phyloP scores from a whole-genome alignment of 1,140 invertebrate genomes.

The Dinothrombium tinctorium region DNA sequence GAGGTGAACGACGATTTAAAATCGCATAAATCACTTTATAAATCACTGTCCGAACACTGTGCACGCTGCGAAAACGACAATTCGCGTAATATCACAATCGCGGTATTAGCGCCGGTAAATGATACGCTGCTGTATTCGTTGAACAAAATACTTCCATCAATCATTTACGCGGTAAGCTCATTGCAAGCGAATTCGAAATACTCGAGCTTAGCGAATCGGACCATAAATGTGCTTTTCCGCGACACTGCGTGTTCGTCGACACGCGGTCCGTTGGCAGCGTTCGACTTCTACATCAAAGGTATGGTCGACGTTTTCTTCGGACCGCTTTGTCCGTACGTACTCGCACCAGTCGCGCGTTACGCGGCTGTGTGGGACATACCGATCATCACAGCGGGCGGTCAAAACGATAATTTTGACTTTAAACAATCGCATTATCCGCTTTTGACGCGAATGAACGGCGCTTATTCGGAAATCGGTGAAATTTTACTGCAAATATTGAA shows the following conservation, averaged over 20 bases:
- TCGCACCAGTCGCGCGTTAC: conserved; percentile 68
- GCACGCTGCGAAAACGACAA: neutral
- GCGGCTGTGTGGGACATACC: conserved; percentile 66
- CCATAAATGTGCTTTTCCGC: conserved; percentile 35
- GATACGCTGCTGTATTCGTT: conserved; percentile 36
- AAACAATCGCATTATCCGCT: conserved; percentile 39
- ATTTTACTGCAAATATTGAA: conserved; percentile 33
- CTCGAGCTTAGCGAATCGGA: conserved; percentile 23
- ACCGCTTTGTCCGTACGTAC: conserved; percentile 67
- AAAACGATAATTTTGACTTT: conserved; percentile 48
- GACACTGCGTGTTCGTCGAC: conserved; percentile 56
- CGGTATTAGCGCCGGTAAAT: conserved; percentile 39
- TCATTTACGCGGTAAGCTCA: conserved; percentile 38
- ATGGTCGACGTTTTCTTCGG: conserved; percentile 59
- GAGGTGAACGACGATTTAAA: too few relatives aligned
- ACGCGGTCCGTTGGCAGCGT: conserved; percentile 45
- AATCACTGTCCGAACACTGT: too few relatives aligned
- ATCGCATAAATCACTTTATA: too few relatives aligned
- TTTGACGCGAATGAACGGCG: conserved; percentile 61
- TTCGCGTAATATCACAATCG: conserved; percentile 21
- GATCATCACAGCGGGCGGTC: conserved; percentile 55
- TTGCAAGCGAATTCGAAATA: conserved; percentile 22
- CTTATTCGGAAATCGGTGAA: conserved; percentile 40
- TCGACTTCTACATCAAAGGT: conserved; percentile 38
- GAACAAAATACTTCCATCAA: conserved; percentile 40